phyloP scores from a whole-genome alignment of 2,888 invertebrate genomes.

The Keiferia lycopersicella region DNA sequence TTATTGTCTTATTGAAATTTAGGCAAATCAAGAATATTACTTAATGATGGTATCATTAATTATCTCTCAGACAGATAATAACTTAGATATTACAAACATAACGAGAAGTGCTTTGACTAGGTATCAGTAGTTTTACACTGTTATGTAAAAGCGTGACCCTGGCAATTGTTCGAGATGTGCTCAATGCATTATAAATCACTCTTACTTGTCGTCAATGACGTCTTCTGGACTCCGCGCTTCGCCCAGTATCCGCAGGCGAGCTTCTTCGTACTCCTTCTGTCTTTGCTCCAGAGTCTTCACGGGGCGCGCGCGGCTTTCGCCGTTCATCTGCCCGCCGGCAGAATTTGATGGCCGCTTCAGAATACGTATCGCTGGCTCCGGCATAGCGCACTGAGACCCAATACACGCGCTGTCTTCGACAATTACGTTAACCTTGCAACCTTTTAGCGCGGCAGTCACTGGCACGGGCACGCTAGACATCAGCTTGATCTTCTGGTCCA shows the following conservation, averaged over 20 bases:
- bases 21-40: neutral
- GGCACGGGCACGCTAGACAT: slow-evolving; percentile 66
- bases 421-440: slow-evolving; percentile 82
- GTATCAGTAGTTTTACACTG: slow-evolving; percentile 18
- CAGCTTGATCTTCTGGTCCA: slow-evolving; percentile 83
- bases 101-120: neutral
- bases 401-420: slow-evolving; percentile 90
- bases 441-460: slow-evolving; percentile 76
- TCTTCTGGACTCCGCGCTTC: slow-evolving; percentile 91
- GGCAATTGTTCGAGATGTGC: slow-evolving; percentile 23
- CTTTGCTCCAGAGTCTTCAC: slow-evolving; percentile 93
- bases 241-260: slow-evolving; percentile 93
- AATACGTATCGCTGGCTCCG: slow-evolving; percentile 92
- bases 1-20: neutral
- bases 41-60: neutral
- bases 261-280: slow-evolving; percentile 96
- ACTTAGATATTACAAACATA: neutral
- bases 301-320: slow-evolving; percentile 82
- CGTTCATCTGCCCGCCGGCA: slow-evolving; percentile 84
- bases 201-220: slow-evolving; percentile 83
- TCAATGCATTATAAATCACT: slow-evolving; percentile 31
- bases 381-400: slow-evolving; percentile 84
- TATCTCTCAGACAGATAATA: neutral
- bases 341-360: slow-evolving; percentile 84
- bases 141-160: slow-evolving; percentile 30